Percentiles rank a stretch among this genome's conserved stretches.
phyloP scores from a whole-genome alignment of 2,888 invertebrate genomes.

The Beris morrisii region DNA sequence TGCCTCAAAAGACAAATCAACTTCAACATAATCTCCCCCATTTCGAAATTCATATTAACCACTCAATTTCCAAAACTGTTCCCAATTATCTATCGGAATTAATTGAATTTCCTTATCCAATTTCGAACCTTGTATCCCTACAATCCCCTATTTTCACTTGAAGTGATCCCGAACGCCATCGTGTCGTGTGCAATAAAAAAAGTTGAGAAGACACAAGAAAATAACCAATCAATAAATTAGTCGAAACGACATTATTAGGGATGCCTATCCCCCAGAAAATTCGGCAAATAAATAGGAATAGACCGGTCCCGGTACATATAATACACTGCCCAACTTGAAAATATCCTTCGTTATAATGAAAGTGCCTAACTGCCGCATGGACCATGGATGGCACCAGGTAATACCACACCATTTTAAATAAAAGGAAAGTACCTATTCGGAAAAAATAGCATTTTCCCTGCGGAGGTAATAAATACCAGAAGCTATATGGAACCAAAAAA shows the following conservation, averaged over 20 bases:
- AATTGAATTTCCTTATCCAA: constrained; percentile 38
- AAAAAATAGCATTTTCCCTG: constrained; percentile 32
- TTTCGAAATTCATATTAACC: constrained; percentile 30
- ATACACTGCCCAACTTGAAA: constrained; percentile 6
- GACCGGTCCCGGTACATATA: constrained; percentile 16
- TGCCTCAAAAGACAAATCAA: no score
- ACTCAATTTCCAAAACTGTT: constrained; percentile 26
- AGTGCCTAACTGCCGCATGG: background rate
- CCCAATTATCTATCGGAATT: constrained; percentile 38
- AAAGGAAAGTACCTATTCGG: background rate
- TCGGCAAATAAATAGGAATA: constrained; percentile 11
- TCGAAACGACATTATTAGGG: constrained; percentile 37
- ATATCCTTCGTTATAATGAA: constrained; percentile 11
- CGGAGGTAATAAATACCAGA: constrained; percentile 33
- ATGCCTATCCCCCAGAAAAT: constrained; percentile 20
- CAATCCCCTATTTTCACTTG: constrained; percentile 7
- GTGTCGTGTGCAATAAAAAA: background rate
- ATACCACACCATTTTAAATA: background rate
- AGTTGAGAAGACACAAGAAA: constrained; percentile 25
- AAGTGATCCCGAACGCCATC: background rate
- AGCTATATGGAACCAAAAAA: constrained; percentile 25
- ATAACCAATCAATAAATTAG: constrained; percentile 41
- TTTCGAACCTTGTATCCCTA: constrained; percentile 18
- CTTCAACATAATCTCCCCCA: background rate
- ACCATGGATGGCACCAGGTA: background rate